Percentiles rank a stretch among this genome's conserved stretches.
phyloP scores from a whole-genome alignment of 37 sponge, comb jelly and placozoan species.

The Agelas oroides region DNA sequence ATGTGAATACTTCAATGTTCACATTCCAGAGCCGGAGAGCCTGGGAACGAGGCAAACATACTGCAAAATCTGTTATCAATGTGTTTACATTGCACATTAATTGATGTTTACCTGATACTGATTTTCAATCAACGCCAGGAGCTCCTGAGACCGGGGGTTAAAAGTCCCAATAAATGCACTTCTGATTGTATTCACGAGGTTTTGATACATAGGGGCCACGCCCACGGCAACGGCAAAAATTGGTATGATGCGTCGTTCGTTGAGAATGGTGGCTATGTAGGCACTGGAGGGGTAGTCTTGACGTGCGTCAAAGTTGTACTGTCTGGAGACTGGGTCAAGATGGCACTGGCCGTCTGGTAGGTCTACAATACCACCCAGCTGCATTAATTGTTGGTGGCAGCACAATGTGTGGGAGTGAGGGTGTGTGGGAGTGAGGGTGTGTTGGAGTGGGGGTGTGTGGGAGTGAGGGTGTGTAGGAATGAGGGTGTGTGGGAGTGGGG shows the following conservation, averaged over 20 bases:
- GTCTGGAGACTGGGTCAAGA: slow-evolving; percentile 9
- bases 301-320: slow-evolving; percentile 27
- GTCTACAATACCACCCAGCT: slow-evolving; percentile 22
- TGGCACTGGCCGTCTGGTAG: slow-evolving; percentile 38
- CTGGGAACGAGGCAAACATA: too few relatives aligned
- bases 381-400: not conserved
- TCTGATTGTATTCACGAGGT: slow-evolving; percentile 34
- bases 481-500: too few relatives aligned
- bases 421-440: not conserved
- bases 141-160: not conserved
- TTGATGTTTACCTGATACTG: slow-evolving; percentile 29
- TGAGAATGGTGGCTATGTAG: slow-evolving; percentile 61
- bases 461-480: too few relatives aligned
- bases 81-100: too few relatives aligned
- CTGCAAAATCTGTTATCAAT: too few relatives aligned
- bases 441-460: not conserved
- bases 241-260: slow-evolving; percentile 69
- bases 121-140: slow-evolving; percentile 7
- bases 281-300: slow-evolving; percentile 81
- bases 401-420: not conserved
- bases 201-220: slow-evolving; percentile 24
- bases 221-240: slow-evolving; percentile 73
- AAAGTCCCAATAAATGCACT: slow-evolving; percentile 60
- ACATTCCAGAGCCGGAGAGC: too few relatives aligned
- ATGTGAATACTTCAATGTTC: too few relatives aligned